Base-by-base conservation (phyloP, 2,888 invertebrate species). In the Orchesella flavescens region DNA sequence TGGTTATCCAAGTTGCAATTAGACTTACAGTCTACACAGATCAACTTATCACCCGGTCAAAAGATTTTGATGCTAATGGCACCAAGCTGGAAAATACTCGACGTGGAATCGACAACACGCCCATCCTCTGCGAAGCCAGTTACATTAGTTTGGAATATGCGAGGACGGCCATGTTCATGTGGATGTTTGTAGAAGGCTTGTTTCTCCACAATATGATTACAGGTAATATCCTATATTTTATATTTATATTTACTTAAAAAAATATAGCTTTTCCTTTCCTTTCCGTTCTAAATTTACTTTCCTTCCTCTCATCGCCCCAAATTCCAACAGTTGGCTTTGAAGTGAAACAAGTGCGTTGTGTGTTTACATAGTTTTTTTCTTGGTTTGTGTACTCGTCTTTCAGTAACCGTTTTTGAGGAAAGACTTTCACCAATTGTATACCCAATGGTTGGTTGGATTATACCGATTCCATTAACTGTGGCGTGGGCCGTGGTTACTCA, bases 111-210 rank as follows among this genome's bases (percentile, higher is more conserved):
- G 93, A 93, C 87, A 93, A 93, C 87, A 93, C 93, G 89, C 97
- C 94, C 94, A 0, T 92, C 72, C 90, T 97, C 0, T 97, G 97
- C 89, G 95, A 96, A 89, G 91, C 92, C 0, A 93, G 93, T 72
- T 95, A 95, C 90, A 92, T 95, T 0, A 90, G 96, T 0, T 90
- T 98, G 86, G 98, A 98, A 89, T 98, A 97, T 89, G 94, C 95
- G 0, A 94, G 95, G 85, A 95, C 96, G 0, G 95, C 95, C 0
- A 96, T 96, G 93, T 98, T 97, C 89, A 94, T 95, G 93, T 98
- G 98, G 97, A 98, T 98, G 97, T 95, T 98, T 89, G 94, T 97
- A 74, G 98, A 98, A 90, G 98, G 97, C 0, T 91, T 97, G 15
- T 96, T 96, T 89, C 91, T 98, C 24, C 95, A 97, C 90, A 95